Percentiles rank a stretch among this genome's conserved stretches.
These are phyloP conservation scores for Tipula confusa DNA, from an alignment of 2,888 invertebrate genomes.

Conservation along the genomic window DNA sequence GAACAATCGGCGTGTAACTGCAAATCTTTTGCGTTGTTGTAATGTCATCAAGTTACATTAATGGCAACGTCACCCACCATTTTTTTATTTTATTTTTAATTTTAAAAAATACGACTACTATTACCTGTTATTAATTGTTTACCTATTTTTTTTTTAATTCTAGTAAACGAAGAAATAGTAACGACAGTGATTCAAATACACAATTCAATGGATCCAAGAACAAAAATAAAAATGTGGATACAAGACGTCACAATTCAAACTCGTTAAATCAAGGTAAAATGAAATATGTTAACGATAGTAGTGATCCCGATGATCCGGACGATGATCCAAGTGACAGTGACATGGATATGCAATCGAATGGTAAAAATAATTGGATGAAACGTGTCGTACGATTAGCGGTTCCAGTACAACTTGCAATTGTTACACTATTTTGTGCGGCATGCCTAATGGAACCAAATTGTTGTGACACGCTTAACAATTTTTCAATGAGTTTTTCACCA, in stretches of 20 bases:
- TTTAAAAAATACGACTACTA: no score
- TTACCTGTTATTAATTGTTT: no score
- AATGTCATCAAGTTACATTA: no score
- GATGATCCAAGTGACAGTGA: slow-evolving; percentile 38
- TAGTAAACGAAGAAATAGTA: slow-evolving; percentile 30
- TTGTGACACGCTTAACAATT: slow-evolving; percentile 69
- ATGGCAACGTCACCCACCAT: no score
- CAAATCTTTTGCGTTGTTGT: no score
- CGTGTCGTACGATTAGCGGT: slow-evolving; percentile 64
- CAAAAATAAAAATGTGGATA: not conserved
- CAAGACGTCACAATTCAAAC: not conserved
- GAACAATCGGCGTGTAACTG: no score
- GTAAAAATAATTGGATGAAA: slow-evolving; percentile 54
- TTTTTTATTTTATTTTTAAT: no score
- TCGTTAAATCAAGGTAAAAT: not conserved
- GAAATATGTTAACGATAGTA: not conserved
- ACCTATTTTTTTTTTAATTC: not conserved
- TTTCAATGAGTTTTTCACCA: slow-evolving; percentile 66
- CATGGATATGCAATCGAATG: not conserved
- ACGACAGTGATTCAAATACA: not conserved
- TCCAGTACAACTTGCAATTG: slow-evolving; percentile 65
- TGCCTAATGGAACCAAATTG: slow-evolving; percentile 69
- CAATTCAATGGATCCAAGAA: slow-evolving; percentile 20
- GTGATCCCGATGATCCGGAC: slow-evolving; percentile 39
- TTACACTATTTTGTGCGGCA: slow-evolving; percentile 65